Evolutionary conservation across 1,140 invertebrate species (phyloP), one percentile per base, ranked within the genome.

Genomic region (Leptinotarsa defecta): DNA sequence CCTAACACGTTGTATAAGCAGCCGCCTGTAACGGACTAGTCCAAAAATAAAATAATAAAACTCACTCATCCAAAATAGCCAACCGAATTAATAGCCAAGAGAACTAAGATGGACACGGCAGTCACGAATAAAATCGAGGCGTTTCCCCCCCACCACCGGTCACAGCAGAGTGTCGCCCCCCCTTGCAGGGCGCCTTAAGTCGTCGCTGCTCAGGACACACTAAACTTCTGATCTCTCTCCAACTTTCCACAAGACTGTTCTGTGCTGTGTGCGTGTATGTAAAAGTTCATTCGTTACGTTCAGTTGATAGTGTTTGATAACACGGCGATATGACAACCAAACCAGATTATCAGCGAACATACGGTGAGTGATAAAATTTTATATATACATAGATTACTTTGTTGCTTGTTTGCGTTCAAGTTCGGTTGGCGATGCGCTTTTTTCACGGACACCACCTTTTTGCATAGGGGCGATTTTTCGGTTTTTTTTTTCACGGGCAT

Each of bases 341-440:
- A 79, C 78, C 83, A 73, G 82, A 83, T 84, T 84, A 84, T 84
- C 84, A 82, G 83, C 84, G 78, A 83, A 79, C 81, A 82, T 86
- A 82, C 83, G 81, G 86, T 88, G 79, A 85, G 86, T 79, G 81
- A 83, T 83, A 82, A 85, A 81, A 82, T 81, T 83, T 84, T 83
- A 83, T 83, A 43, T 43, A 84, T 81, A 81, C 78, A 80, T 81
- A 83, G 81, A 84, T 81, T 83, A 83, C 78, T 79, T 83, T 83
- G 81, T 84, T 77, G 82, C 81, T 79, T 77, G 73, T 48, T 73
- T 79, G 67, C 48, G 70, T 52, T 74, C 27, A 68, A 67, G 62
- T 74, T 13, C 34, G 34, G 3, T 43, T 43, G 8, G 34, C 34
- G 34, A 43, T 43, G 34, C 8, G 34, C 34, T 43, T 63, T 63